Evolutionary conservation across 2,888 invertebrate genomes (phyloP), one percentile per base, ranked within the genome.

Genomic region (Ceramica pisi): DNA sequence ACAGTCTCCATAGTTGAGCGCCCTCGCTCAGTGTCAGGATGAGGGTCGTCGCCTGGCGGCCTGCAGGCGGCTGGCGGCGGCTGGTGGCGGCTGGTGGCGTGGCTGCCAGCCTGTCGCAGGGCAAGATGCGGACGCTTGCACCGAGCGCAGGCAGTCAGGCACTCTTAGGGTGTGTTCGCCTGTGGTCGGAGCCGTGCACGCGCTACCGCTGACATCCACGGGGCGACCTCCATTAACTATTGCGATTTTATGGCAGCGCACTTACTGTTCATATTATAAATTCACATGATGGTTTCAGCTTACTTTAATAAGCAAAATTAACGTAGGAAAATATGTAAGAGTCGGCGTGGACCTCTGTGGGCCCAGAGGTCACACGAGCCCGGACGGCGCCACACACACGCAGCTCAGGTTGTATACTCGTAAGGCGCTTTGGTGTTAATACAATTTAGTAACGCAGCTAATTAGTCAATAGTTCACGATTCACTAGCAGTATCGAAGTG

Each of bases 381-480:
- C n/a, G 26, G 23, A 6, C 14, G 41, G 9, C 60, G 14, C 14
- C 5, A 14, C 71, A 35, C 16, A 8, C 21, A 38, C 31, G 48
- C 41, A 23, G 31, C 12, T 69, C 70, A 56, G 48, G 4, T 35
- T 48, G 16, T 21, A 8, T 19, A 19, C 19, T 46, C 19, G 48
- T 55, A 23, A 31, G 76, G 26, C 55, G 55, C 48, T 41, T 23
- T 31, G 23, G 9, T 69, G 26, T 31, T 26, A 16, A 62, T 76
- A 56, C 38, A 81, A 63, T 63, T 81, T 62, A 19, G 51, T 76
- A 14, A 44, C 26, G 21, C 23, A 31, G 55, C 21, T 31, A n/a
- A 48, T 41, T 12, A 68, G n/a, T 57, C 62, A 26, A 77, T 56
- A 77, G 59, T 77, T 60, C 69, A 60, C 59, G 57, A 44, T 48